Evolutionary conservation across 2,888 invertebrate species (phyloP), one percentile per base, ranked within the genome.

Genomic region (Ophion ellenae): DNA sequence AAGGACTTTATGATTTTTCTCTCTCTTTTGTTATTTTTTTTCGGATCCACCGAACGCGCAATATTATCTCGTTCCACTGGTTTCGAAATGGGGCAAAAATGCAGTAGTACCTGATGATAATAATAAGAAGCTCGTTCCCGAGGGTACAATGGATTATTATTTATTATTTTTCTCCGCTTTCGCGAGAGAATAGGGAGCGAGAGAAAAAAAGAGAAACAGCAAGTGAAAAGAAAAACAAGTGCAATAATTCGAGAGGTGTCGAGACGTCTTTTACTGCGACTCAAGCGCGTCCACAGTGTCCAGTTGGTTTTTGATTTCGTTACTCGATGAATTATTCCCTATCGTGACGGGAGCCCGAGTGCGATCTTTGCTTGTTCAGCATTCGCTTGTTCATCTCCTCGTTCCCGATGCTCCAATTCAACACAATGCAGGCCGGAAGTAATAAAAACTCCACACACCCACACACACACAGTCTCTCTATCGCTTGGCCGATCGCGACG

Each of bases 281-380:
- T 3, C 47, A 47, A 47, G 11, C 14, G 14, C 47, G 14, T 14
- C 14, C 47, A 14, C 14, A 47, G 40, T 40, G 40, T 7, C 9
- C 40, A 40, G 47, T 47, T 82, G 89, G 89, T 90, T 90, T 91
- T 90, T 89, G 90, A 90, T 91, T 91, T 90, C 91, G 90, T 90
- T 90, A 89, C 90, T 88, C 88, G 87, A 89, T 89, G 89, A 90
- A 90, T 90, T 90, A 90, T 90, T 90, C 90, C 90, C 90, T 88
- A 84, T 89, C 84, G 85, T 89, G 90, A 90, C 89, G 89, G 88
- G 47, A 47, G 90, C 14, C 4, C 47, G 90, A 88, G 89, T 45
- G 79, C 81, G 73, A 80, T 87, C 73, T 81, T 57, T 63, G 74
- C 36, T 87, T 88, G 85, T 85, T 84, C 85, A 83, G 87, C 53